phyloP scores from a whole-genome alignment of 2,797 vertebrate genomes.

The Sebastes cheni region DNA sequence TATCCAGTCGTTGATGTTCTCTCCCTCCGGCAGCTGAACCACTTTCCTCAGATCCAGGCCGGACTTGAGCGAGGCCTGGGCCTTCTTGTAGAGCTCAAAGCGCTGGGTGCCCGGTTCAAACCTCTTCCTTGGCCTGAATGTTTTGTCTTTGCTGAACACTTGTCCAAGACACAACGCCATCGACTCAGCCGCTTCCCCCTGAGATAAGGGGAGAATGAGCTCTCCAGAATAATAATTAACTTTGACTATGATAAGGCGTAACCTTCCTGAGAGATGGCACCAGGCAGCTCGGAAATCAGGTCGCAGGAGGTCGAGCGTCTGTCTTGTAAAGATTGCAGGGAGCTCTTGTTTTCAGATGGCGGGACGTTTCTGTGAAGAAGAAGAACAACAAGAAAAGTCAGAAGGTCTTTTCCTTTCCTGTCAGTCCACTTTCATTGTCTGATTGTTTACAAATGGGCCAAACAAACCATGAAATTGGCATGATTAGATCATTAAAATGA shows the following conservation, averaged over 20 bases:
- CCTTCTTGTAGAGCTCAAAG: slow-evolving; percentile 98
- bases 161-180: slow-evolving; percentile 98
- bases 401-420: background rate
- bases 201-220: slow-evolving; percentile 41
- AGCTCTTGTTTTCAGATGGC: slow-evolving; percentile 29
- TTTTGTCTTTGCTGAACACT: slow-evolving; percentile 99
- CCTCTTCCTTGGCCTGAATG: slow-evolving; percentile 93
- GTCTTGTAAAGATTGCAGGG: slow-evolving; percentile 29
- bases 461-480: background rate
- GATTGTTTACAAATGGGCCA: slow-evolving; percentile 1
- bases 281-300: slow-evolving; percentile 27
- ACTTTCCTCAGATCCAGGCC: slow-evolving; percentile 95
- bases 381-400: slow-evolving; percentile 47
- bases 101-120: slow-evolving; percentile 97
- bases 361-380: slow-evolving; percentile 50
- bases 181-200: slow-evolving; percentile 53
- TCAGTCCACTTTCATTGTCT: slow-evolving; percentile 2
- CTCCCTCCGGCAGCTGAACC: slow-evolving; percentile 92
- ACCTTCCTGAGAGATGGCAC: slow-evolving; percentile 33
- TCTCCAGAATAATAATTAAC: slow-evolving; percentile 43
- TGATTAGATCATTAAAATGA: background rate
- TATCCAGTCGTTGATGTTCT: slow-evolving; percentile 96
- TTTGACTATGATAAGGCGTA: slow-evolving; percentile 21
- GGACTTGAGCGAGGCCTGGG: slow-evolving; percentile 96
- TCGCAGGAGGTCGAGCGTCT: slow-evolving; percentile 35